Evolutionary conservation across 2,888 invertebrate genomes (phyloP), one percentile per base, ranked within the genome.

Genomic region (Chymomyza caudatula): DNA sequence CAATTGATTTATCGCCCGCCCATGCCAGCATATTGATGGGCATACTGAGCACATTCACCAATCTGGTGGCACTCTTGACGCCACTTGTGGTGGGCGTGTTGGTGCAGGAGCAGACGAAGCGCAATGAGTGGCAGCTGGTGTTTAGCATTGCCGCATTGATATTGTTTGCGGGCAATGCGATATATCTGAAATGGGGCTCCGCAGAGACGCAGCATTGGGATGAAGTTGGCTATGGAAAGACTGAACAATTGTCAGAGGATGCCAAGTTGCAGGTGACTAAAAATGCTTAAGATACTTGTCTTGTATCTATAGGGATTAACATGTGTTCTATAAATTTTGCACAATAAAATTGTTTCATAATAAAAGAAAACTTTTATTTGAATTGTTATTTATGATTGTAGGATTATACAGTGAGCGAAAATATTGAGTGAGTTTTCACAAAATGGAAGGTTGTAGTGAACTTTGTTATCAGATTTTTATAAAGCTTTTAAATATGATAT

Each of bases 121-220:
- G 92, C 1, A 71, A 87, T 2, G 93, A 94, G 84, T 96, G 96
- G 96, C 92, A 93, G 67, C 92, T 92, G 57, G 94, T 95, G 15
- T 96, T 96, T 89, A 93, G 93, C 84, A 91, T 88, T 29, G 77
- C 95, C 0, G 93, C 95, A 0, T 92, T 90, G 6, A 89, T 95
- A 4, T 95, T 95, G 79, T 92, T 94, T 65, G 86, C 93, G 23
- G 93, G 94, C 6, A 94, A 94, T 82, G 88, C 94, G 13, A 91
- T 94, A 79, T 96, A 94, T 86, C 82, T 95, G 2, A 87, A 94
- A 5, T 95, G 94, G 87, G 93, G 94, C 15, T 93, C 93, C n/a
- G 93, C 93, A 1, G 91, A 93, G 65, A 90, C 91, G 5, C 96
- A 96, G 83, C 88, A 91, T 0, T 96, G 96, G 95, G 93, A 95